Base-by-base conservation (phyloP, 1,140 invertebrate genomes). In the Geopemphigus sp. region DNA sequence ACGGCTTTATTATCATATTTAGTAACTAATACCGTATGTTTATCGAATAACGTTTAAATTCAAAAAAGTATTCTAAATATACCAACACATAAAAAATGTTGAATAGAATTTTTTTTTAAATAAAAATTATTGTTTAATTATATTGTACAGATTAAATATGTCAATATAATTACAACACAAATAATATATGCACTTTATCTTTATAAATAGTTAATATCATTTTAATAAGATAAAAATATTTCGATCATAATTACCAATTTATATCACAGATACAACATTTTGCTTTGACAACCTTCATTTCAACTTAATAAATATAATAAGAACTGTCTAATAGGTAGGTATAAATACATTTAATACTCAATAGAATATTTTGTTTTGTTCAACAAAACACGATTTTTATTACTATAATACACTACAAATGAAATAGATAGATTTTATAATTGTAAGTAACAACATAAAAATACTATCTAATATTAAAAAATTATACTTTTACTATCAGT, bases 331-430 rank as follows among this genome's bases (percentile, higher is more conserved):
- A 64, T 19, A 4, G 8, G 32, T 39, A 29, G 47, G 66, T 70
- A 72, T 54, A 29, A 54, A 53, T 72, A 29, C 29, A 29, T 72
- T 4, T 29, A 54, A 32, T 72, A 68, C 22, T 68, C 66, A 68
- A 68, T 26, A 22, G 26, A 74, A 74, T 26, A 45, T 15, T 74
- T 74, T 57, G 8, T 74, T 74, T 57, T 74, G 66, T 19, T 70
- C 26, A 74, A 74, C 32, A 57, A 56, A 66, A 56, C 15, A 74
- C 19, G 24, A 45, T 6, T 45, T 74, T 74, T 74, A 74, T 74
- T 74, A 74, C 72, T 74, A 74, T 57, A 74, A 57, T 57, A 74
- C 54, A 74, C 72, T 74, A 74, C 72, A 74, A 57, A 74, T 32
- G 19, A n/a, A n/a, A n/a, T n/a, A 72, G n/a, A 57, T 56, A 73